Percentiles rank a stretch among this genome's conserved stretches.
Evolutionary conservation across 2,797 vertebrate genomes (phyloP).

Genomic region (Cryptoblepharus egeriae): DNA sequence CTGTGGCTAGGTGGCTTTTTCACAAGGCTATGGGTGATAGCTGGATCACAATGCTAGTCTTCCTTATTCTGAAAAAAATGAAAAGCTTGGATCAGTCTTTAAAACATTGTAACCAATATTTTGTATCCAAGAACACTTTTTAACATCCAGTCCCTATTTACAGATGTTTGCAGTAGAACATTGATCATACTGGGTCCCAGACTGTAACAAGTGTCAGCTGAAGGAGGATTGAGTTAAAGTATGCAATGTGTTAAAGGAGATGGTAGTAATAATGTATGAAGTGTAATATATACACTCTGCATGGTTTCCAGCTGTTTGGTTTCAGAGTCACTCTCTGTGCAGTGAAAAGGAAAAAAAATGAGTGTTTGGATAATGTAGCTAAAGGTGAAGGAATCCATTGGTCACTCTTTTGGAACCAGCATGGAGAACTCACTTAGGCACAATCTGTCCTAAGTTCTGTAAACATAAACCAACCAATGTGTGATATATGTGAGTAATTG

Average conservation of each 20-base stretch:
- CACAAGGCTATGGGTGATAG: slow-evolving; percentile 21
- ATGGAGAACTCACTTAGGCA: slow-evolving; percentile 37
- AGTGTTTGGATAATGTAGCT: slow-evolving; percentile 41
- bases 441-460: background rate
- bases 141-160: slow-evolving; percentile 39
- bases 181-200: slow-evolving; percentile 42
- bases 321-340: slow-evolving; percentile 39
- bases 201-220: slow-evolving; percentile 46
- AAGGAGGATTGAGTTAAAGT: slow-evolving; percentile 50
- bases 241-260: slow-evolving; percentile 47
- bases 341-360: slow-evolving; percentile 38
- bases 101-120: background rate
- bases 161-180: slow-evolving; percentile 35
- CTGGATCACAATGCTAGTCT: slow-evolving; percentile 9
- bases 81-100: background rate
- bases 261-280: slow-evolving; percentile 34
- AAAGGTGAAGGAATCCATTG: slow-evolving; percentile 17
- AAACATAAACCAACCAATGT: slow-evolving; percentile 6
- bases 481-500: background rate
- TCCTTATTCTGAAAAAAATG: background rate
- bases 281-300: slow-evolving; percentile 40
- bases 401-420: slow-evolving; percentile 37
- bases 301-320: slow-evolving; percentile 55
- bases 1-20: background rate
- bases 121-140: slow-evolving; percentile 15